phyloP scores from a whole-genome alignment of 2,113 vertebrate species.

The Oxyruncus cristatus region DNA sequence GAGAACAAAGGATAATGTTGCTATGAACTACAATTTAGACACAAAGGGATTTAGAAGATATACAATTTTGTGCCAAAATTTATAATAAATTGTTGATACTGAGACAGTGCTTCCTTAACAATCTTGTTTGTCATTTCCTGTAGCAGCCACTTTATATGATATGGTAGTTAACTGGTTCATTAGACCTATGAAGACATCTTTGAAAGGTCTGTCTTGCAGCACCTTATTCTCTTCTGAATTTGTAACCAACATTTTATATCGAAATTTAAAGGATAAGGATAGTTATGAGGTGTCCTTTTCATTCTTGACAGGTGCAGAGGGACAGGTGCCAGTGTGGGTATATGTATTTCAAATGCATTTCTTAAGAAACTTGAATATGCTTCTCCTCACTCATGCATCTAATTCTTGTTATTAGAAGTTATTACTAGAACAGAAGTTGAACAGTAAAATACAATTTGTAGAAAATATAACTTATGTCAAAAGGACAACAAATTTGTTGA shows the following conservation, averaged over 20 bases:
- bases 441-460: neutral
- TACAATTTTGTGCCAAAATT: neutral
- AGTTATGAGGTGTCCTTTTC: neutral
- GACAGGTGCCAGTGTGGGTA: neutral
- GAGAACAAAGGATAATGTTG: neutral
- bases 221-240: neutral
- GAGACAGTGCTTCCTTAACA: neutral
- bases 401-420: neutral
- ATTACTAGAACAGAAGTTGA: neutral
- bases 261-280: neutral
- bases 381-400: neutral
- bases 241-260: neutral
- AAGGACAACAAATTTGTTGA: neutral
- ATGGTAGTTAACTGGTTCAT: neutral
- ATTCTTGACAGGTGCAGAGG: neutral
- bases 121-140: neutral
- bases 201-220: neutral
- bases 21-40: neutral
- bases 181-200: neutral
- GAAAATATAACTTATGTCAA: neutral
- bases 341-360: neutral
- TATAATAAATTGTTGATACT: neutral
- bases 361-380: neutral
- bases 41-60: neutral
- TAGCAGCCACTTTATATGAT: neutral